phyloP scores from a whole-genome alignment of 2,113 vertebrate genomes.

The Rana temporaria region DNA sequence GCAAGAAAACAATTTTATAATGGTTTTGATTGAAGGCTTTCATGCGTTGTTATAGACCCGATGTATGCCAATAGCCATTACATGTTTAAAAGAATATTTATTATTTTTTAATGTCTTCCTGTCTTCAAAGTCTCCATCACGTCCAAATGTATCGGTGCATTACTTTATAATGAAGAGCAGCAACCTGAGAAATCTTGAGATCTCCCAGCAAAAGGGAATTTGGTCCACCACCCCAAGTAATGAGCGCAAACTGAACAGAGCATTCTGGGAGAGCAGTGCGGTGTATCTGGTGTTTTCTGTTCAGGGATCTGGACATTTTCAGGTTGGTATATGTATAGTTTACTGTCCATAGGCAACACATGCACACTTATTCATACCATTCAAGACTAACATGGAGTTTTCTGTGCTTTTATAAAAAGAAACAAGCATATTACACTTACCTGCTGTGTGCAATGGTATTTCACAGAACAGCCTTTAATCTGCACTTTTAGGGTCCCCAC shows the following conservation, averaged over 20 bases:
- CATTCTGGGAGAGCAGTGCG: constrained; percentile 78
- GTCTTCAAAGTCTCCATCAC: constrained; percentile 71
- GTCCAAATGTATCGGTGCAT: constrained; percentile 69
- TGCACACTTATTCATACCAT: no score
- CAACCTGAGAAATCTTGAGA: constrained; percentile 85
- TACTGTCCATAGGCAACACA: no score
- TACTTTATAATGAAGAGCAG: constrained; percentile 97
- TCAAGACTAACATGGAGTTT: no score
- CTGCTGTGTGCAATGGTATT: no score
- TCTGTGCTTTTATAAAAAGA: no score
- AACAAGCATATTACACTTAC: no score
- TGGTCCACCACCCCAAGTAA: constrained; percentile 90
- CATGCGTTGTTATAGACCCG: no score
- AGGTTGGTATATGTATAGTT: constrained; percentile 71
- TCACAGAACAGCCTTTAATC: no score
- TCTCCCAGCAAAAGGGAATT: constrained; percentile 89
- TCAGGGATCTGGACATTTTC: constrained; percentile 91
- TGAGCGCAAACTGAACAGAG: constrained; percentile 83
- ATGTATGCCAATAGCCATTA: not conserved
- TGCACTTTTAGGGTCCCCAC: no score
- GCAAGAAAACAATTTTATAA: no score
- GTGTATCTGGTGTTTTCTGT: constrained; percentile 93
- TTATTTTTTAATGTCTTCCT: constrained; percentile 59
- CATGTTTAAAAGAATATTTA: not conserved
- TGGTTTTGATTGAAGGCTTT: no score